A percentile compares a stretch with the other conserved stretches of the same genome.
phyloP scores from a whole-genome alignment of 1,140 invertebrate species.

The Sitodiplosis mosellana region DNA sequence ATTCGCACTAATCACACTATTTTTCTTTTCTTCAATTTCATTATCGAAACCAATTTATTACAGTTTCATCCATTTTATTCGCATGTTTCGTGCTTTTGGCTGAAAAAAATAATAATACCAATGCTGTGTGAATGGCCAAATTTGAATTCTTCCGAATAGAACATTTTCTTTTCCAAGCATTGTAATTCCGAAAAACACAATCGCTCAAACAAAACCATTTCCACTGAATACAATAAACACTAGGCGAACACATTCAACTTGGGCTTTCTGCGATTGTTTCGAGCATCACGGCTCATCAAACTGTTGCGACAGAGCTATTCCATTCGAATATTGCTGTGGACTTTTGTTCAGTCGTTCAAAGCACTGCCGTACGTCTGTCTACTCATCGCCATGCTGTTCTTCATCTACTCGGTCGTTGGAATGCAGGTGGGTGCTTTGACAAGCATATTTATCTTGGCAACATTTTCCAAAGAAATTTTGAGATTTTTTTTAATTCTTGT shows the following conservation, averaged over 20 bases:
- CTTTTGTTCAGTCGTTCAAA: conserved; percentile 99
- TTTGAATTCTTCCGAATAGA: not conserved
- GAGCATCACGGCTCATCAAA: conserved; percentile 97
- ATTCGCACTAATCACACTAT: too few relatives aligned
- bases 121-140: not conserved
- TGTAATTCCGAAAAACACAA: too few relatives aligned
- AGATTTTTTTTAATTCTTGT: not conserved
- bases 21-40: too few relatives aligned
- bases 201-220: too few relatives aligned
- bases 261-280: conserved; percentile 94
- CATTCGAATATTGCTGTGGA: conserved; percentile 98
- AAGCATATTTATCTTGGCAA: too few relatives aligned
- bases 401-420: conserved; percentile 99
- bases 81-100: too few relatives aligned
- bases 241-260: conserved; percentile 95
- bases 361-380: conserved; percentile 99
- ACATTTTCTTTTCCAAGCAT: not conserved
- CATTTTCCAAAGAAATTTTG: conserved; percentile 2
- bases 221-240: not conserved
- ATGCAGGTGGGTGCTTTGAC: conserved; percentile 95
- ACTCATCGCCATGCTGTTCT: conserved; percentile 99
- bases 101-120: not conserved
- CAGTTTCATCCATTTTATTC: too few relatives aligned
- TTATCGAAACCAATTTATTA: too few relatives aligned
- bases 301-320: conserved; percentile 97